phyloP scores from a whole-genome alignment of 2,113 vertebrate species.

The Condylura cristata region DNA sequence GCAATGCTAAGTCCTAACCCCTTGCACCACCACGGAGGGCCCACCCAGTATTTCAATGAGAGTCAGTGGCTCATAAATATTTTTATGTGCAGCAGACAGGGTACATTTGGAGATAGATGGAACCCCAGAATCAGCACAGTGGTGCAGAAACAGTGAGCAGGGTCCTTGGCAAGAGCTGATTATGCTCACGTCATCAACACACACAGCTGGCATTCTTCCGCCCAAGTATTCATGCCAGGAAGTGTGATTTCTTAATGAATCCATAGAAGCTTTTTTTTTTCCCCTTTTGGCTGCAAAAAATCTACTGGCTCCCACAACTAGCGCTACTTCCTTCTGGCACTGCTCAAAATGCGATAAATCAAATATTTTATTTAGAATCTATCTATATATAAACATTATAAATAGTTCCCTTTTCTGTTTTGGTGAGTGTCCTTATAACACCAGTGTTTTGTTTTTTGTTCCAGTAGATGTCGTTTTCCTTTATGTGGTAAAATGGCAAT shows the following conservation, averaged over 20 bases:
- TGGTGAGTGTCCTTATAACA: neutral
- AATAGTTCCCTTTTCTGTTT: slow-evolving; percentile 38
- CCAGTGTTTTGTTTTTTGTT: neutral
- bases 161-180: neutral
- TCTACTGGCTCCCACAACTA: slow-evolving; percentile 27
- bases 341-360: slow-evolving; percentile 52
- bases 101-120: neutral
- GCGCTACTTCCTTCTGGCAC: slow-evolving; percentile 11
- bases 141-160: neutral
- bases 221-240: neutral
- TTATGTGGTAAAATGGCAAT: slow-evolving; percentile 12
- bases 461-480: neutral
- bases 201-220: slow-evolving; percentile 46
- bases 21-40: no score
- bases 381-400: neutral
- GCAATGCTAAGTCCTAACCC: no score
- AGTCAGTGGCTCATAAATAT: slow-evolving; percentile 1
- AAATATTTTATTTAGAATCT: slow-evolving; percentile 48
- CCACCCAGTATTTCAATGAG: neutral
- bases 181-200: neutral
- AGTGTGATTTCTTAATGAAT: slow-evolving; percentile 69
- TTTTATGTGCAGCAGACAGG: neutral
- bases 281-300: slow-evolving; percentile 47
- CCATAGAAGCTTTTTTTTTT: neutral
- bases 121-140: slow-evolving; percentile 14